phyloP scores from a whole-genome alignment of 2,113 vertebrate genomes.

The Lamprologus sp. region DNA sequence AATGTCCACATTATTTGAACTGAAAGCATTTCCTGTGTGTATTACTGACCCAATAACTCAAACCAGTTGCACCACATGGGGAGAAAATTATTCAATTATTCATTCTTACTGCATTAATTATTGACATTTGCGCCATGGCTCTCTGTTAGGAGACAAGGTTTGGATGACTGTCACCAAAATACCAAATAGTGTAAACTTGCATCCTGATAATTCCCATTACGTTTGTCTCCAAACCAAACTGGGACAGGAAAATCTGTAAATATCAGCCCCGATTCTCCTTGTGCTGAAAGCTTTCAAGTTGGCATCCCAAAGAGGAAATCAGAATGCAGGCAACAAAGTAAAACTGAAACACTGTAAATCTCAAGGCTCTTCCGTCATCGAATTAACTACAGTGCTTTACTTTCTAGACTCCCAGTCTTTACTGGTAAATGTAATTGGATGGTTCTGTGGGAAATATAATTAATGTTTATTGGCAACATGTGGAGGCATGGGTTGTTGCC shows the following conservation, averaged over 20 bases:
- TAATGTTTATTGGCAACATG: not conserved
- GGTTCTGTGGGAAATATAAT: not conserved
- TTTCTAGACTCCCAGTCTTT: not conserved
- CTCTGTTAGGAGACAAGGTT: not conserved
- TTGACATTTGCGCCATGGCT: not conserved
- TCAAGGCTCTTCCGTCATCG: not conserved
- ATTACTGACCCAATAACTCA: slow-evolving; percentile 4
- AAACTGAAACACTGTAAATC: not conserved
- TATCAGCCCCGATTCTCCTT: slow-evolving; percentile 12
- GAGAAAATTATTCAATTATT: not conserved
- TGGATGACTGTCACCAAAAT: not conserved
- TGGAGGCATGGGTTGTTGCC: not conserved
- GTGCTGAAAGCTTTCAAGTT: not conserved
- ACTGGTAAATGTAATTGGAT: not conserved
- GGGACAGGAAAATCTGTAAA: slow-evolving; percentile 27
- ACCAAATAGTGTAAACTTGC: not conserved
- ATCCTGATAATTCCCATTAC: not conserved
- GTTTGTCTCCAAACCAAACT: slow-evolving; percentile 13
- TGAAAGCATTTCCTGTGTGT: not conserved
- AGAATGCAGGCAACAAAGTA: not conserved
- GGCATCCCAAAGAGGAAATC: not conserved
- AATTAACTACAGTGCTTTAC: not conserved
- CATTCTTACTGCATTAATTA: slow-evolving; percentile 10
- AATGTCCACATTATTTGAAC: not conserved
- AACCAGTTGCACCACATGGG: not conserved